Evolutionary conservation across 2,113 vertebrate genomes (phyloP).

Genomic region (Chiloscyllium plagiosum): DNA sequence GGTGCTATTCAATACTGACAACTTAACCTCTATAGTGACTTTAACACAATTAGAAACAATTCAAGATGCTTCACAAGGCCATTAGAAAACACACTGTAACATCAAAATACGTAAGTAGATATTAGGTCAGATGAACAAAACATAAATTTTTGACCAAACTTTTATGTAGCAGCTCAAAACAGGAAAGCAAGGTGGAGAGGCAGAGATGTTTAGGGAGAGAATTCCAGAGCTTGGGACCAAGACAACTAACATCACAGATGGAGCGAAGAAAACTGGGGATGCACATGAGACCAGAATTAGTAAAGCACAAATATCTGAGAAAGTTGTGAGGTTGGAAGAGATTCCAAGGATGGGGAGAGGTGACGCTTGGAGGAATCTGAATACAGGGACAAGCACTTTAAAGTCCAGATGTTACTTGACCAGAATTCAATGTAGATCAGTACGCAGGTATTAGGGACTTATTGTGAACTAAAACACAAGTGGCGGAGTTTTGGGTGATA

Average conservation of each 20-base stretch:
- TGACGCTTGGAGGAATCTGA: not conserved
- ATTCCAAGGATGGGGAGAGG: not conserved
- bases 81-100: not conserved
- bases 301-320: not conserved
- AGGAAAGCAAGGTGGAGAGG: not conserved
- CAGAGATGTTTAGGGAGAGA: not conserved
- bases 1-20: not conserved
- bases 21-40: not conserved
- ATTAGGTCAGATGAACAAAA: not conserved
- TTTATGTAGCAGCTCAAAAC: not conserved
- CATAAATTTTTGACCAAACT: not conserved
- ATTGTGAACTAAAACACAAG: too few relatives aligned
- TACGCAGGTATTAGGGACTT: not conserved
- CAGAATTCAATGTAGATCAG: not conserved
- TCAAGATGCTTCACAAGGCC: not conserved
- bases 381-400: too few relatives aligned
- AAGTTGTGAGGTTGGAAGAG: not conserved
- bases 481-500: not conserved
- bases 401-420: too few relatives aligned
- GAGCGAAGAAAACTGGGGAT: not conserved
- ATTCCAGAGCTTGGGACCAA: not conserved
- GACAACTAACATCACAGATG: not conserved
- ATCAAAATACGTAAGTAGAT: too few relatives aligned
- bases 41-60: not conserved
- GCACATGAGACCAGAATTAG: not conserved